Base-by-base conservation (phyloP, 2,797 vertebrate species). In the Argyrosomus regius region DNA sequence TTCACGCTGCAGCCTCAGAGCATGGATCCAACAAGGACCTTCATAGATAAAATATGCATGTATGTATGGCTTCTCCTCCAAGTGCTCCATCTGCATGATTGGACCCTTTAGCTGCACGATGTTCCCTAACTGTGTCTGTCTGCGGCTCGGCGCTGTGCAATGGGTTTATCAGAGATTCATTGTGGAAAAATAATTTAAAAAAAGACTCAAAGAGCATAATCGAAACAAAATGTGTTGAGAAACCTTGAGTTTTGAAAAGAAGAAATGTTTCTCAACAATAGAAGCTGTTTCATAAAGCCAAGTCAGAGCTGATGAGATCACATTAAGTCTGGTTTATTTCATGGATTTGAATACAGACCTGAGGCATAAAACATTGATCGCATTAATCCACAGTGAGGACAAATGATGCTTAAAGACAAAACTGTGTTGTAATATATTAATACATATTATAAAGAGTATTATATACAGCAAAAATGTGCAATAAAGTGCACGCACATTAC, bases 1-100 rank as follows among this genome's bases (percentile, higher is more conserved):
- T 75, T 59, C 66, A 68, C 66, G 10, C 5, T 13, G 54, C 41
- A 43, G 61, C 61, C 26, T n/a, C 62, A 2, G 43, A 53, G 59
- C 22, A 20, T 68, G 72, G 17, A 41, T 58, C 48, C 62, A 75
- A 67, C 20, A 14, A 46, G 43, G 26, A 39, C 60, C 50, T 72
- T 60, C 4, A n/a, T 17, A 11, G 31, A 13, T 31, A 8, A 52
- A 58, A 63, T 28, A 10, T 28, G 16, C 5, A n/a, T 5, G 10
- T 13, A 35, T 8, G 11, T 53, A 28, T n/a, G 7, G 7, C 8
- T 45, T 45, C 43, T 57, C 68, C 14, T 80, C 26, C 46, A 52
- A 35, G 11, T 11, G 13, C 10, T 46, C 45, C 56, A 31, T 35
- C 43, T 54, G 28, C 28, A 56, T 17, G n/a, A 28, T 50, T 31